Evolutionary conservation across 1,140 invertebrate genomes (phyloP), one percentile per base, ranked within the genome.

Genomic region (Triops longicaudatus): DNA sequence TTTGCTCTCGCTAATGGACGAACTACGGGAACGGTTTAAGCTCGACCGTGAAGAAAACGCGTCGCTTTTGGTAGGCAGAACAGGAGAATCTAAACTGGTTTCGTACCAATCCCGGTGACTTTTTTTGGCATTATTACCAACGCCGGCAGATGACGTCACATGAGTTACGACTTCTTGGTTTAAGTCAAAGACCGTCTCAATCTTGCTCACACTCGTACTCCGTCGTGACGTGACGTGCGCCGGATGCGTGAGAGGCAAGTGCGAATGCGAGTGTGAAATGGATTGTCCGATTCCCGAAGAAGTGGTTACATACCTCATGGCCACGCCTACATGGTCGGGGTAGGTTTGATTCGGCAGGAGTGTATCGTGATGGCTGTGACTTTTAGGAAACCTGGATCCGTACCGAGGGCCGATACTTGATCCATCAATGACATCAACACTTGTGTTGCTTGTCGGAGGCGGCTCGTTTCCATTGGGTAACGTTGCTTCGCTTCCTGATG

Each of bases 41-140:
- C 42, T 75, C 74, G 74, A 75, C 12, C 22, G 42, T 1, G 77
- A 26, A 9, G 71, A 42, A 17, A 78, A 43, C 26, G 28, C 26
- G 26, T 73, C 71, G 6, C 41, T 73, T 78, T 74, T 78, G 14
- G 63, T 22, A 44, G 50, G n/a, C n/a, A 81, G 76, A 2, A 81
- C 73, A 31, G 86, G 87, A 0, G 88, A 87, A 84, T 91, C 90
- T 72, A 91, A 81, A 9, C 89, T 90, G 0, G 90, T 91, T 83
- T 92, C 91, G 81, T 90, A 90, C 90, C 91, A 92, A 75, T 90
- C 89, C 80, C 91, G 91, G 80, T 91, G 89, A 78, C 81, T 77
- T 37, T 81, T 80, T 73, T 82, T 82, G 10, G 22, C 22, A 50
- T 79, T 80, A 43, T 79, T 76, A 78, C 79, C 12, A 78, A n/a